Evolutionary conservation across 1,140 invertebrate species (phyloP), one percentile per base, ranked within the genome.

Genomic region (Theocolax elegans): DNA sequence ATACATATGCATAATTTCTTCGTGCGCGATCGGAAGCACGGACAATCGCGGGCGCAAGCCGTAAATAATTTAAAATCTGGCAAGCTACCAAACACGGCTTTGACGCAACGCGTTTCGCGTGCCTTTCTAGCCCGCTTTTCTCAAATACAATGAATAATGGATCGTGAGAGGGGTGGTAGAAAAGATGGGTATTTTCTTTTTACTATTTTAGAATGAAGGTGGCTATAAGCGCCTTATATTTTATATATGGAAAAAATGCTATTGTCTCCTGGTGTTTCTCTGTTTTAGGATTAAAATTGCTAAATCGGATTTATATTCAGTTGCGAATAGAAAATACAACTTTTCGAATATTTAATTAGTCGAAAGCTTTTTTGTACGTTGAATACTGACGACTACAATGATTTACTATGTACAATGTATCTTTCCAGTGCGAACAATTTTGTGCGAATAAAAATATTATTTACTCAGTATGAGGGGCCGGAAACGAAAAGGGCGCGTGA

Each of bases 11-110:
- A 64, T 64, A 64, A 64, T 51, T 53, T 17, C n/a, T 15, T 31
- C 19, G 31, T n/a, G 49, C 17, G 29, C 27, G 29, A 49, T 49
- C 44, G 44, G 60, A 35, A 31, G 17, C 29, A 12, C 17, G 49
- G 59, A 63, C 59, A 63, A 63, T 63, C 42, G 59, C 44, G 6
- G 21, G 2, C 35, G 21, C 58, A 46, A 8, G 23, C 40, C 17
- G 21, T 53, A 53, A 64, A 64, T 64, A 64, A 64, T 64, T 64
- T 64, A 64, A 64, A 40, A 38, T 64, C 46, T 64, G 62, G 48
- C 48, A 64, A 53, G 31, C 31, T 64, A 64, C 62, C 62, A 64
- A 53, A 38, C 25, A 29, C 60, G 29, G 40, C 17, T 63, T 63
- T 63, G 44, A 48, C 27, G 60, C 46, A 60, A 31, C 15, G 54